These are phyloP conservation scores for Coleophora deauratella DNA, from an alignment of 2,888 invertebrate genomes.

Conservation along the genomic window DNA sequence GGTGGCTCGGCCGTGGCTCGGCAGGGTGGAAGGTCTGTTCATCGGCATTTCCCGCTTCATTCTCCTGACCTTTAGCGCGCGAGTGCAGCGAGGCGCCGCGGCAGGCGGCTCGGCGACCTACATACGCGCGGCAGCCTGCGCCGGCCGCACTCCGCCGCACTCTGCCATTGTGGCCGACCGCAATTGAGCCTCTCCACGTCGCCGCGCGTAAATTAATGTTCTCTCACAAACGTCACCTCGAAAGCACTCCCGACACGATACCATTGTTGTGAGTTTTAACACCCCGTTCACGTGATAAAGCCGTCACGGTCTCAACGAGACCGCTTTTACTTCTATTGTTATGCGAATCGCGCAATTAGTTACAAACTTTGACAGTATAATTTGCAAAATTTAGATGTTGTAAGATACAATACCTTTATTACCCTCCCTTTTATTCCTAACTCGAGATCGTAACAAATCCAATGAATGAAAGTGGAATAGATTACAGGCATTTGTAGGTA, in stretches of 20 bases:
- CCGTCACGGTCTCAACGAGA: constrained; percentile 31
- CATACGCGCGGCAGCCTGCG: constrained; percentile 39
- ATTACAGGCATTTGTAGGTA: too few species aligned
- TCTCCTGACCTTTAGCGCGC: constrained; percentile 69
- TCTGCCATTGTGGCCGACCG: constrained; percentile 46
- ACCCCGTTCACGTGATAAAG: constrained; percentile 34
- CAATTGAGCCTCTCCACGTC: constrained; percentile 50
- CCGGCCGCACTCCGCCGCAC: constrained; percentile 13
- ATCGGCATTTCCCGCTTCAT: constrained; percentile 66
- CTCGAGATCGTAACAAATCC: too few species aligned
- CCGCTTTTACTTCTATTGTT: constrained; percentile 37
- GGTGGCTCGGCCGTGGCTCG: constrained; percentile 30
- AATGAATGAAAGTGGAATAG: too few species aligned
- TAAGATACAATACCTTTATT: too few species aligned
- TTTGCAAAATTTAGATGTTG: constrained; percentile 26
- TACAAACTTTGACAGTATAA: constrained; percentile 38
- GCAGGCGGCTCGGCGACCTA: constrained; percentile 55
- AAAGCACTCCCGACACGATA: constrained; percentile 41
- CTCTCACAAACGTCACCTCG: constrained; percentile 46
- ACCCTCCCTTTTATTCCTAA: too few species aligned
- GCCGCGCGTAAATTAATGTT: constrained; percentile 49
- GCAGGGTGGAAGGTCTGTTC: constrained; percentile 43
- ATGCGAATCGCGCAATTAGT: constrained; percentile 20
- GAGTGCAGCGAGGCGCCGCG: constrained; percentile 67
- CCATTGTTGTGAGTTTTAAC: constrained; percentile 50